Evolutionary conservation across 2,113 vertebrate species (phyloP).

Genomic region (Semicossyphus pulcher): DNA sequence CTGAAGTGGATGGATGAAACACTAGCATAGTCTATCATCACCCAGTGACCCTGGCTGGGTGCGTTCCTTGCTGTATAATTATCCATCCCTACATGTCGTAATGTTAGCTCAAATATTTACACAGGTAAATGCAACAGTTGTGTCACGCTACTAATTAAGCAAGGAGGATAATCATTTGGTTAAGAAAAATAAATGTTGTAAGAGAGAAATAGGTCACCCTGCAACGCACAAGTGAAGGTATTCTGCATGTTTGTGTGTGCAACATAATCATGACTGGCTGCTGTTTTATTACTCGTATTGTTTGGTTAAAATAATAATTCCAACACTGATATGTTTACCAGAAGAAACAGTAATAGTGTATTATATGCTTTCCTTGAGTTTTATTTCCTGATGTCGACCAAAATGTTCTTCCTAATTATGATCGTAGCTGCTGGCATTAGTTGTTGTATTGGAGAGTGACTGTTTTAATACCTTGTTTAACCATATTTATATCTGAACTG

Average conservation of each 20-base stretch:
- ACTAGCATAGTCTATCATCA: not conserved
- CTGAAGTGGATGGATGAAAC: slow-evolving; percentile 25
- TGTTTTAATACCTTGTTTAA: too few relatives aligned
- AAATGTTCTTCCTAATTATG: too few relatives aligned
- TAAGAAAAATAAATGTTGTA: not conserved
- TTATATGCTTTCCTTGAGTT: too few relatives aligned
- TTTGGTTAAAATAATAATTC: too few relatives aligned
- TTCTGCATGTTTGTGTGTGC: not conserved
- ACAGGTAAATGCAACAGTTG: not conserved
- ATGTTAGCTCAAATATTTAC: not conserved
- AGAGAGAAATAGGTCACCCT: not conserved
- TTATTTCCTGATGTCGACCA: too few relatives aligned
- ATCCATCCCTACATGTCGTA: not conserved
- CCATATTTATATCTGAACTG: not conserved
- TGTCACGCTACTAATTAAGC: not conserved
- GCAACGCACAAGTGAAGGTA: not conserved
- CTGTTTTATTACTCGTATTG: too few relatives aligned
- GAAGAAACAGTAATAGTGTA: too few relatives aligned
- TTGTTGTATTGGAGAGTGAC: too few relatives aligned
- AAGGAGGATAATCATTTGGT: not conserved
- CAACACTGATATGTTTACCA: too few relatives aligned
- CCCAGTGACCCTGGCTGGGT: slow-evolving; percentile 10
- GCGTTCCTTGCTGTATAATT: slow-evolving; percentile 1
- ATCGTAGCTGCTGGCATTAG: not conserved
- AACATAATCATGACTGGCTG: not conserved